Evolutionary conservation across 1,140 invertebrate species (phyloP), one percentile per base, ranked within the genome.

Genomic region (Odontomachus brunneus): DNA sequence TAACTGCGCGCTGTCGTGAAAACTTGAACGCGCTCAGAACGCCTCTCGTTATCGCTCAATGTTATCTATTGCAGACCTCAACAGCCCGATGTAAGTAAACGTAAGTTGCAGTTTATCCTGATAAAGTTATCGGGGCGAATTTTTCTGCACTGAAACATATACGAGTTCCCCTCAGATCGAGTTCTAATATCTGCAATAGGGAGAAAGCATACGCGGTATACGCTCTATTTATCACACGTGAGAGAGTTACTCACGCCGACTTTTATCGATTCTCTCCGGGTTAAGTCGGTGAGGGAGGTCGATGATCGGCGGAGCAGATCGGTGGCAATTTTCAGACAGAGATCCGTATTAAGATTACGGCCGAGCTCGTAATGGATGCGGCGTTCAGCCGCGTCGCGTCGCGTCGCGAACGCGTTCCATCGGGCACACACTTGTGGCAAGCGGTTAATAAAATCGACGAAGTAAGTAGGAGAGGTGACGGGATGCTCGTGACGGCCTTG

Each of bases 361-460:
- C 24, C 72, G 24, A 1, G 73, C 44, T 75, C 49, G 72, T 75
- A 75, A 75, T 53, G 59, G 19, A 75, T 44, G 4, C 59, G 60
- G 26, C 19, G 71, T 74, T 44, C 72, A 44, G 29, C 53, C 67
- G 22, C 15, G 38, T n/a, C n/a, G n/a, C n/a, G n/a, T n/a, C 29
- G 29, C 29, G 29, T 74, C 57, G 26, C 15, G 57, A 29, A 29
- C 12, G 60, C 15, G 22, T 48, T 74, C 26, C 15, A 24, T 48
- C 55, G 22, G 17, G n/a, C 24, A 24, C 22, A n/a, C n/a, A n/a
- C n/a, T n/a, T n/a, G 14, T 53, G n/a, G 24, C 48, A n/a, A 65
- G 14, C 73, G 33, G 74, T 78, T 78, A 69, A 78, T 78, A 78
- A 78, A 78, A 78, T 78, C 26, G 9, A 44, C 29, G 19, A n/a